A percentile compares a stretch with the other conserved stretches of the same genome.
Conservation (phyloP, 1,140 invertebrate species). For the Meloidogyne exigua region DNA sequence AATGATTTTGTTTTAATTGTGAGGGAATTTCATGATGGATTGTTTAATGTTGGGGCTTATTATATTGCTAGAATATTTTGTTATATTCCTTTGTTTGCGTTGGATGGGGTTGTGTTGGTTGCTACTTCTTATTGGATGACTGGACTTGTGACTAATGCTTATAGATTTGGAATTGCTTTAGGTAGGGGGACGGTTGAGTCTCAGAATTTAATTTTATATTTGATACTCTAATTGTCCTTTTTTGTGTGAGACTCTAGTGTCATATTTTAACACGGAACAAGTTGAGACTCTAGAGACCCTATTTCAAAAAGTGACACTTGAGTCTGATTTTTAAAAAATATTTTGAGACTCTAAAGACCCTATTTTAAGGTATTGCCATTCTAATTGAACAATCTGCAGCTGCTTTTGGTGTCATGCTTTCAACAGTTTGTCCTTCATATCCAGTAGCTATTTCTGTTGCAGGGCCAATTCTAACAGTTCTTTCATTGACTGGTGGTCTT, state of each 20-base stretch:
- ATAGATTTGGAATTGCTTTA: constrained; percentile 29
- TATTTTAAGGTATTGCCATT: constrained; percentile 46
- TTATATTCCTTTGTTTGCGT: constrained; percentile 60
- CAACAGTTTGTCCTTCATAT: constrained; percentile 54
- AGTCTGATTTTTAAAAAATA: background rate
- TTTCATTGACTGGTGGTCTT: constrained; percentile 61
- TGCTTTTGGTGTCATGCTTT: constrained; percentile 63
- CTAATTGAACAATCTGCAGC: constrained; percentile 59
- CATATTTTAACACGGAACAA: background rate
- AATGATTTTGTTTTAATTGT: constrained; percentile 57
- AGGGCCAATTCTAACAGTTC: constrained; percentile 55
- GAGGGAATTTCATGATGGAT: constrained; percentile 62
- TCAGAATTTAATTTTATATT: background rate
- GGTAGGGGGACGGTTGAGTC: constrained; percentile 19
- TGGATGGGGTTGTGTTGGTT: constrained; percentile 58
- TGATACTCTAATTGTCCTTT: background rate
- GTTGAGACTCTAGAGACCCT: background rate
- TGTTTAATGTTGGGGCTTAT: constrained; percentile 53
- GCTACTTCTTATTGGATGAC: constrained; percentile 57
- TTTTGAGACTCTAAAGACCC: background rate
- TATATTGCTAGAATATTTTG: constrained; percentile 54
- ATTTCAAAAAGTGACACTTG: background rate
- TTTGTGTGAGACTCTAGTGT: background rate
- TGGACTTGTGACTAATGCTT: constrained; percentile 48
- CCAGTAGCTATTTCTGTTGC: constrained; percentile 49